phyloP scores from a whole-genome alignment of 2,797 vertebrate species.

The Galaxias olidus region DNA sequence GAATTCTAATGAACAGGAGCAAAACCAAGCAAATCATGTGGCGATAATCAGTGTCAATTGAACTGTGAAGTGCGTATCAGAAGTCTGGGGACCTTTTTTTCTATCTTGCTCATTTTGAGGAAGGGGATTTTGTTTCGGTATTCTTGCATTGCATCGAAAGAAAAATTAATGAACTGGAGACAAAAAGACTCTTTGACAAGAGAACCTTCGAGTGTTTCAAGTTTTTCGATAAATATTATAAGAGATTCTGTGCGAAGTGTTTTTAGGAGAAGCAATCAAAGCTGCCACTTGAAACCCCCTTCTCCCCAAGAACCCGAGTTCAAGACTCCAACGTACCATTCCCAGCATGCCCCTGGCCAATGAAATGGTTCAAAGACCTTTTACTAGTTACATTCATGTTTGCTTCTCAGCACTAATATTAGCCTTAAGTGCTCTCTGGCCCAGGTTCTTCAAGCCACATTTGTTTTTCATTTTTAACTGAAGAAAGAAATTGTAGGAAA shows the following conservation, averaged over 20 bases:
- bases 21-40: slow-evolving; percentile 78
- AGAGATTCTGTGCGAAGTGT: slow-evolving; percentile 82
- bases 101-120: slow-evolving; percentile 26
- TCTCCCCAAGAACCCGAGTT: slow-evolving; percentile 54
- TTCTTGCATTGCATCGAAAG: slow-evolving; percentile 48
- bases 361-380: slow-evolving; percentile 69
- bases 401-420: slow-evolving; percentile 77
- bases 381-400: slow-evolving; percentile 65
- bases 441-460: slow-evolving; percentile 68
- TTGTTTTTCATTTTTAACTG: slow-evolving; percentile 64
- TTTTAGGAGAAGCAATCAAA: slow-evolving; percentile 84
- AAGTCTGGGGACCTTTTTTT: slow-evolving; percentile 40
- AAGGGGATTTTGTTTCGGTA: slow-evolving; percentile 32
- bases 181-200: slow-evolving; percentile 52
- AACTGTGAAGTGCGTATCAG: slow-evolving; percentile 73
- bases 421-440: slow-evolving; percentile 82
- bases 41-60: slow-evolving; percentile 80
- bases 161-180: slow-evolving; percentile 48
- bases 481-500: slow-evolving; percentile 64
- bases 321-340: slow-evolving; percentile 68
- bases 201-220: slow-evolving; percentile 58
- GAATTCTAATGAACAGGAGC: slow-evolving; percentile 54
- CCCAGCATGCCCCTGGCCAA: slow-evolving; percentile 72
- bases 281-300: slow-evolving; percentile 74
- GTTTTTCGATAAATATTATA: slow-evolving; percentile 56